These are phyloP conservation scores for Catharus bicknelli DNA, from an alignment of 2,113 vertebrate genomes.

Conservation along the genomic window DNA sequence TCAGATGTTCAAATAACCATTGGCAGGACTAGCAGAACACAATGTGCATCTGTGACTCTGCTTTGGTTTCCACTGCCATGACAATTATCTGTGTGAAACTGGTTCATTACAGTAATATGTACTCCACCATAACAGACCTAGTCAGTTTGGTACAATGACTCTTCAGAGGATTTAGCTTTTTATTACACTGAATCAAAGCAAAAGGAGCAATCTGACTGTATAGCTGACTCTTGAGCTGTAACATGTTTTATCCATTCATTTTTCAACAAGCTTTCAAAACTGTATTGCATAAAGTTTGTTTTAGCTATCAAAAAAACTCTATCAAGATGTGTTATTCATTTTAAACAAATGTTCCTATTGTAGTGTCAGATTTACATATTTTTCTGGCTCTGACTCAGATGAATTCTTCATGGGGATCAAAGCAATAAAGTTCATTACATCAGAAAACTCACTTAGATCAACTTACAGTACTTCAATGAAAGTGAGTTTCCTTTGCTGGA, in stretches of 20 bases:
- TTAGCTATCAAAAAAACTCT: conserved; percentile 32
- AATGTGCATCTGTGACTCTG: neutral
- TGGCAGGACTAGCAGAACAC: neutral
- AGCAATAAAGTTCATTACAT: conserved; percentile 49
- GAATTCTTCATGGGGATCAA: conserved; percentile 59
- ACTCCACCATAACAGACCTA: conserved; percentile 5
- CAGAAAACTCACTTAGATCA: conserved; percentile 52
- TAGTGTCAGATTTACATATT: conserved; percentile 52
- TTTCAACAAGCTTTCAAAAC: conserved; percentile 39
- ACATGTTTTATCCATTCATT: conserved; percentile 55
- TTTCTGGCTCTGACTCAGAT: conserved; percentile 37
- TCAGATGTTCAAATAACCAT: neutral
- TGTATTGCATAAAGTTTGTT: conserved; percentile 41
- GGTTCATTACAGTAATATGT: neutral
- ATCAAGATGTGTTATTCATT: conserved; percentile 47
- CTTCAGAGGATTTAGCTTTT: conserved; percentile 42
- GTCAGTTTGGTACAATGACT: conserved; percentile 5
- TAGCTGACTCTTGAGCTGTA: conserved; percentile 16
- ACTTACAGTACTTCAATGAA: conserved; percentile 48
- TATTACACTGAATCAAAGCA: conserved; percentile 14
- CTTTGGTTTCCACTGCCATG: neutral
- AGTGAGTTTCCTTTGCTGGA: conserved; percentile 40
- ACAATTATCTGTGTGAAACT: conserved; percentile 10
- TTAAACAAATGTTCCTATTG: conserved; percentile 56
- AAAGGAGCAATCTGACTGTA: conserved; percentile 21